Evolutionary conservation across 2,113 vertebrate species (phyloP).

Genomic region (Platichthys flesus): DNA sequence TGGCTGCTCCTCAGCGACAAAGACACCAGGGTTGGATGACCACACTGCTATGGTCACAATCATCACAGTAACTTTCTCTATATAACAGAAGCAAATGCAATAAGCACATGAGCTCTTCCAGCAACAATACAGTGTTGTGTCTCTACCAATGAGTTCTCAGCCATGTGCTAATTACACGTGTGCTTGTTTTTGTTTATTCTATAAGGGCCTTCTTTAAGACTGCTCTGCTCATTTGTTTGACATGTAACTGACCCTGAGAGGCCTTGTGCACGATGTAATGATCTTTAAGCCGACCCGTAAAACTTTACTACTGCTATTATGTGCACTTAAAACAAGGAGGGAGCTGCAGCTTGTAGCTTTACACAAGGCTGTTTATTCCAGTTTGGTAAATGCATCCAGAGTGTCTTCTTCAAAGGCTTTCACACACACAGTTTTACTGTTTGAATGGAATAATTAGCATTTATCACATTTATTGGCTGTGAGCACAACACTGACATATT

Average conservation of each 20-base stretch:
- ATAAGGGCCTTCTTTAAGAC: slow-evolving; percentile 62
- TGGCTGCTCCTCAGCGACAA: slow-evolving; percentile 21
- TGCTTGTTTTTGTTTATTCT: slow-evolving; percentile 47
- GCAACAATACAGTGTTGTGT: slow-evolving; percentile 10
- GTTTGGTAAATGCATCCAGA: slow-evolving; percentile 53
- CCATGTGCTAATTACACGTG: slow-evolving; percentile 34
- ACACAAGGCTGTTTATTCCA: slow-evolving; percentile 52
- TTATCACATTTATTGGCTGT: background rate
- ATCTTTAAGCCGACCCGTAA: slow-evolving; percentile 76
- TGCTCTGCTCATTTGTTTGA: slow-evolving; percentile 67
- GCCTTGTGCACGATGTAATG: slow-evolving; percentile 65
- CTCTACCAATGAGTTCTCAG: slow-evolving; percentile 12
- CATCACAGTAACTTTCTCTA: slow-evolving; percentile 5
- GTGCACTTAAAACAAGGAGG: slow-evolving; percentile 72
- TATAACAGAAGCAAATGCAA: slow-evolving; percentile 33
- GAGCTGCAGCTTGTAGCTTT: slow-evolving; percentile 49
- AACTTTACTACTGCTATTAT: slow-evolving; percentile 79
- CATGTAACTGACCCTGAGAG: slow-evolving; percentile 68
- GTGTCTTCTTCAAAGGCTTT: slow-evolving; percentile 28
- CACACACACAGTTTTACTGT: background rate
- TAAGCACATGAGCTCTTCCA: slow-evolving; percentile 27
- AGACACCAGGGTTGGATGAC: slow-evolving; percentile 10
- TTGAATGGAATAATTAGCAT: slow-evolving; percentile 11
- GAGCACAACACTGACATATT: background rate
- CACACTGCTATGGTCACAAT: slow-evolving; percentile 8